Evolutionary conservation across 2,888 invertebrate species (phyloP).

Genomic region (Oscheius sp.): DNA sequence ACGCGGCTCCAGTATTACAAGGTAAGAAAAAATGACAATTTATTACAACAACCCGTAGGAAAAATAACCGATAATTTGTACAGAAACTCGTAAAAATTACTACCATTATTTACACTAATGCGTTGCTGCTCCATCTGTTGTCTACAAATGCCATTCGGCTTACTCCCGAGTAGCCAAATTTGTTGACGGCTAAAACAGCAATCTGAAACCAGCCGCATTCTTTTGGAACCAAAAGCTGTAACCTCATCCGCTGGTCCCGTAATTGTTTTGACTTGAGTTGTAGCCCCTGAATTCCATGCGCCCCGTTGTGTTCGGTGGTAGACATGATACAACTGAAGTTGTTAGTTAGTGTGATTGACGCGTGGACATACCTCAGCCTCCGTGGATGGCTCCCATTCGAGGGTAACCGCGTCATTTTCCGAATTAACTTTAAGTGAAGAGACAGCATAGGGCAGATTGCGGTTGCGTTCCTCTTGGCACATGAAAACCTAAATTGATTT

Average conservation of each 20-base stretch:
- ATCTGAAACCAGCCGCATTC: slow-evolving; percentile 36
- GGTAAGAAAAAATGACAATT: slow-evolving; percentile 41
- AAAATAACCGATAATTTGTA: background rate
- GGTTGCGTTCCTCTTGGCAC: slow-evolving; percentile 43
- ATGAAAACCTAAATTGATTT: slow-evolving; percentile 37
- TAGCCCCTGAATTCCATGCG: slow-evolving; percentile 35
- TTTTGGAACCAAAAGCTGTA: background rate
- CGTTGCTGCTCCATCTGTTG: slow-evolving; percentile 15
- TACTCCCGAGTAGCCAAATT: slow-evolving; percentile 39
- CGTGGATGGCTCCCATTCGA: slow-evolving; percentile 37
- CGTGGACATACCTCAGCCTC: slow-evolving; percentile 40
- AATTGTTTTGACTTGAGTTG: slow-evolving; percentile 23
- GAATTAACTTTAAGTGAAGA: slow-evolving; percentile 28
- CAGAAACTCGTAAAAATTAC: background rate
- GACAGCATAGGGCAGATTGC: slow-evolving; percentile 40
- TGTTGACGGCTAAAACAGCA: slow-evolving; percentile 43
- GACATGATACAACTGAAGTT: slow-evolving; percentile 42
- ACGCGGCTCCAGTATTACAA: slow-evolving; percentile 58
- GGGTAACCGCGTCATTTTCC: background rate
- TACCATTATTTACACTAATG: background rate
- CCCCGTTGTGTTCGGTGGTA: slow-evolving; percentile 33
- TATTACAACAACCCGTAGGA: slow-evolving; percentile 12
- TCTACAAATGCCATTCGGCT: slow-evolving; percentile 29
- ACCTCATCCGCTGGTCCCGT: slow-evolving; percentile 41
- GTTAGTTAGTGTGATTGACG: background rate